Evolutionary conservation across 2,888 invertebrate genomes (phyloP).

Genomic region (Lapara coniferarum): DNA sequence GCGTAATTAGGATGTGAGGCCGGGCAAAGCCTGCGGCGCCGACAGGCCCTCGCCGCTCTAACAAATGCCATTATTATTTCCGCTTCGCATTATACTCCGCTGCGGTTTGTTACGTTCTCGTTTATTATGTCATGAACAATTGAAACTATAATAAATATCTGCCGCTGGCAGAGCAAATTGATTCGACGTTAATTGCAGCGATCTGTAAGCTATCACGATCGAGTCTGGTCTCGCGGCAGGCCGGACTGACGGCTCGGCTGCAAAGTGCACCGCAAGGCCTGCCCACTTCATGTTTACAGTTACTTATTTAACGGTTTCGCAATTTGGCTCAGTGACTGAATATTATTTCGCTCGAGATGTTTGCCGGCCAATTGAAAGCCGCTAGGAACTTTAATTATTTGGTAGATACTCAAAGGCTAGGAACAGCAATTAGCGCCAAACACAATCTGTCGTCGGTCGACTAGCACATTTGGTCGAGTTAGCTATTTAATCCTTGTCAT

Average conservation of each 20-base stretch:
- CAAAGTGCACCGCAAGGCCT: not conserved
- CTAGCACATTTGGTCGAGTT: conserved; percentile 43
- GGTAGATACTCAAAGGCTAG: too few relatives aligned
- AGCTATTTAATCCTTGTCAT: conserved; percentile 61
- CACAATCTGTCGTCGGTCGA: conserved; percentile 47
- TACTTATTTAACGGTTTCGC: conserved; percentile 66
- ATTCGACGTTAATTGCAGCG: conserved; percentile 70
- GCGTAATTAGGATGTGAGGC: conserved; percentile 81
- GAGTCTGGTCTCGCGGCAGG: conserved; percentile 39
- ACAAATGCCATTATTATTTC: conserved; percentile 81
- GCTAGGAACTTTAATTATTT: too few relatives aligned
- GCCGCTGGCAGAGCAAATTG: conserved; percentile 67
- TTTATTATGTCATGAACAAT: conserved; percentile 75
- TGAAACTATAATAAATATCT: conserved; percentile 71
- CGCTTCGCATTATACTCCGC: conserved; percentile 72
- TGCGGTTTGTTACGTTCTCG: conserved; percentile 71
- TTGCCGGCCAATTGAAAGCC: conserved; percentile 51
- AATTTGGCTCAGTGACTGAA: conserved; percentile 52
- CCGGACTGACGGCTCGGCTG: conserved; percentile 28
- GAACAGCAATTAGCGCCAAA: conserved; percentile 52
- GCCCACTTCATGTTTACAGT: conserved; percentile 56
- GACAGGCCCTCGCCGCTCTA: conserved; percentile 60
- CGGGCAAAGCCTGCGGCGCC: conserved; percentile 71
- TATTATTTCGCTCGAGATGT: conserved; percentile 50
- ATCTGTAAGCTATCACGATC: conserved; percentile 60